phyloP scores from a whole-genome alignment of 1,140 invertebrate species.

The Rhagoletis pomonella region DNA sequence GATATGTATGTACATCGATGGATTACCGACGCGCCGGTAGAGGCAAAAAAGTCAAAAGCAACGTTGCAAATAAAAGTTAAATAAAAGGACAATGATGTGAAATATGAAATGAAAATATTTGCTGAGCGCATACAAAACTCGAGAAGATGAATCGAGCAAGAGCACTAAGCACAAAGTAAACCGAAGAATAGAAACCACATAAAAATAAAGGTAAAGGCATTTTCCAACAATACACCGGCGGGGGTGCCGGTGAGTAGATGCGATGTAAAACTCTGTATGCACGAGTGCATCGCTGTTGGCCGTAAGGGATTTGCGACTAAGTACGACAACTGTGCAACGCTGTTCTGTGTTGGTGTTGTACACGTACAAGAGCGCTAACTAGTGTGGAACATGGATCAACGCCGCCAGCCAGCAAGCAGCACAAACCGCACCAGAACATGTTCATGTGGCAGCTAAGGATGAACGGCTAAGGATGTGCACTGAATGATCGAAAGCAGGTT shows the following conservation, averaged over 20 bases:
- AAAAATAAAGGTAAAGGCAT: not conserved
- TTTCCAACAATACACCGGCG: not conserved
- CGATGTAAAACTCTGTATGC: constrained; percentile 19
- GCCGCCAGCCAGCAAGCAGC: constrained; percentile 41
- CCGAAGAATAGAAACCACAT: not conserved
- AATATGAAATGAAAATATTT: constrained; percentile 54
- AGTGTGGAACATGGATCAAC: constrained; percentile 16
- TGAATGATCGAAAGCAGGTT: constrained; percentile 3
- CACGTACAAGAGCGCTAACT: constrained; percentile 33
- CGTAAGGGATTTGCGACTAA: constrained; percentile 12
- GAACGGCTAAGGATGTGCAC: not conserved
- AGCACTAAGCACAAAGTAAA: not conserved
- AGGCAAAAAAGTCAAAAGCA: not conserved
- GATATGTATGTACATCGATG: not conserved
- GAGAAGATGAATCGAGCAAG: not conserved
- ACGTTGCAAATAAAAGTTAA: constrained; percentile 32
- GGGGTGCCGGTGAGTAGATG: too few relatives aligned
- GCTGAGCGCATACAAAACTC: not conserved
- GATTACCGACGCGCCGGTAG: not conserved
- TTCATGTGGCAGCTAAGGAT: not conserved
- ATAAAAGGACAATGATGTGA: constrained; percentile 50
- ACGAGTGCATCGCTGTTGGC: constrained; percentile 1
- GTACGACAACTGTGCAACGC: constrained; percentile 14
- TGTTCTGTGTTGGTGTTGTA: too few relatives aligned
- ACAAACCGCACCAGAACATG: not conserved